Base-by-base conservation (phyloP, 2,113 vertebrate genomes). In the Chaetodon trifascialis region DNA sequence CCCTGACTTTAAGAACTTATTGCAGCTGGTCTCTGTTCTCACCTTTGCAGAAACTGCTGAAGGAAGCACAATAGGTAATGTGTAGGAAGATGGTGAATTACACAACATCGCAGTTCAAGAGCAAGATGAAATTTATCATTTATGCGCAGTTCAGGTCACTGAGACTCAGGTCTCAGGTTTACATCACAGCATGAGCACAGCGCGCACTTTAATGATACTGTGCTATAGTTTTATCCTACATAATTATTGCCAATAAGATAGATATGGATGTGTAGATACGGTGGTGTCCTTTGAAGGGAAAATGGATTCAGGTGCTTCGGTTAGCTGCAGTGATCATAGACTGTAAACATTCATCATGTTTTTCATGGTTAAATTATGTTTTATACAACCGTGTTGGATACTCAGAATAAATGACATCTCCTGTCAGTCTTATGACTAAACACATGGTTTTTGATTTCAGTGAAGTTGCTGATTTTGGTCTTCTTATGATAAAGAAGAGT, bases 51-150 rank as follows among this genome's bases (percentile, higher is more conserved):
- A 16, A 82, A 69, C 71, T 79, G 84, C 88, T 87, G 82, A 84
- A 76, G 19, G 55, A 55, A 66, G 81, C 87, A 73, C 30, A 73
- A 68, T 59, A 55, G 42, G 30, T 62, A 74, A 78, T 66, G 60
- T 76, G 71, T 12, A 42, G 70, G 17, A 30, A 72, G 46, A 86
- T 64, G 70, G 36, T 63, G 74, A 55, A 76, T 89, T 36, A 64
- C 71, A 70, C 42, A 54, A 66, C 69, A 69, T 63, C 62, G 58
- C 47, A 71, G 87, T 81, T 89, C 84, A 89, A 86, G 88, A 80
- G 68, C 80, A 74, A 21, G 52, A 79, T 54, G 15, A 73, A 79
- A 79, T 79, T 10, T 11, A 84, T 84, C 9, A 66, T 51, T 77
- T 51, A 12, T 14, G 25, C 44, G 62, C 63, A 62, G 46, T 9